Conservation (phyloP, 2,113 vertebrate genomes). For the Sarotherodon lohbergeri region DNA sequence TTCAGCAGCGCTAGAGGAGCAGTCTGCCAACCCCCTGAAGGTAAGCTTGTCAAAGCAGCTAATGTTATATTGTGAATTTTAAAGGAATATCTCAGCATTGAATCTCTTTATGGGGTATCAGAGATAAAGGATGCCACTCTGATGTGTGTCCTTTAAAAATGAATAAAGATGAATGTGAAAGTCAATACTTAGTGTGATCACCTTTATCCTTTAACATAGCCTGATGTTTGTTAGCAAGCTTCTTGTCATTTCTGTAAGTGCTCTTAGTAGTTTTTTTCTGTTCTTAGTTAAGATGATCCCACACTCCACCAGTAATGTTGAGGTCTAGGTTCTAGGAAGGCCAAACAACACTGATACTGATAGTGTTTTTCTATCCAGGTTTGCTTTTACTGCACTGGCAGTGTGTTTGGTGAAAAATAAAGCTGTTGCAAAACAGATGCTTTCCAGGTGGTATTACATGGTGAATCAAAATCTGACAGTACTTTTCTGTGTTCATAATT, state of each 20-base stretch:
- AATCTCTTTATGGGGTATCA: neutral
- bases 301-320: neutral
- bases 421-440: neutral
- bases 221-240: neutral
- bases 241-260: neutral
- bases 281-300: neutral
- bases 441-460: neutral
- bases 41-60: slow-evolving; percentile 56
- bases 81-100: neutral
- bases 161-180: neutral
- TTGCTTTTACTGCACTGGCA: neutral
- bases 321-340: neutral
- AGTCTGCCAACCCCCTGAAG: slow-evolving; percentile 60
- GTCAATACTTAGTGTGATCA: neutral
- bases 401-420: neutral
- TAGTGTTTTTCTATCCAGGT: neutral
- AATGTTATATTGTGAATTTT: neutral
- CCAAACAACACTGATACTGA: neutral
- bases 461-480: neutral
- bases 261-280: neutral
- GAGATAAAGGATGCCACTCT: neutral
- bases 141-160: neutral
- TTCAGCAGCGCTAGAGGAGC: slow-evolving; percentile 75
- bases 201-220: neutral
- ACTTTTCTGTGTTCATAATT: neutral